These are phyloP conservation scores for rabbit (Oryctolagus cuniculus) DNA, from an alignment of 2,113 vertebrate genomes.

Conservation along the genomic window DNA sequence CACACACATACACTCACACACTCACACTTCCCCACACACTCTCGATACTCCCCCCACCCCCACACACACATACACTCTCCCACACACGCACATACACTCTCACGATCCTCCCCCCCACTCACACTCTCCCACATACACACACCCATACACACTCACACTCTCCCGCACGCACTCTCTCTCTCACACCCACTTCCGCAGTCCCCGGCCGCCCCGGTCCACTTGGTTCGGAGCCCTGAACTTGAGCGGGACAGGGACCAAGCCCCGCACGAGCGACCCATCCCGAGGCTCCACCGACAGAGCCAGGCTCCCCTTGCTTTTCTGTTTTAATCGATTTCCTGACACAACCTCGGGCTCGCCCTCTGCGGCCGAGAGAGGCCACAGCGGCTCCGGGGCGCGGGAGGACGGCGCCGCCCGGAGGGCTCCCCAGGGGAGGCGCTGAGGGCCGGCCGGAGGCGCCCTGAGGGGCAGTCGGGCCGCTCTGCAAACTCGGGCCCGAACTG, in stretches of 20 bases:
- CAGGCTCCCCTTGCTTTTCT: not conserved
- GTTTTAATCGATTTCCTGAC: constrained; percentile 49
- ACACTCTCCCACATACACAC: too few species aligned
- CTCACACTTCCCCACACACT: too few species aligned
- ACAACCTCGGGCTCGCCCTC: not conserved
- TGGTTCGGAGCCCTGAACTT: not conserved
- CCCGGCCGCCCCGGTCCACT: too few species aligned
- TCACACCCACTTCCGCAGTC: not conserved
- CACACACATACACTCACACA: not conserved
- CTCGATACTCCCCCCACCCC: too few species aligned
- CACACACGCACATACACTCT: too few species aligned
- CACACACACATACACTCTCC: too few species aligned
- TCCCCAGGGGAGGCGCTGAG: constrained; percentile 38
- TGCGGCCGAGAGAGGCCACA: constrained; percentile 33
- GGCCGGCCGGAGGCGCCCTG: too few species aligned
- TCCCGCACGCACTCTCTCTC: not conserved
- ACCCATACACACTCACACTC: too few species aligned
- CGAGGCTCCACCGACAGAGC: not conserved
- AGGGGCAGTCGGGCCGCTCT: not conserved
- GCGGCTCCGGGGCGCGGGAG: constrained; percentile 37
- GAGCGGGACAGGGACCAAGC: not conserved
- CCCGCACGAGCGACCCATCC: not conserved
- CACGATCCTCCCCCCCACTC: too few species aligned
- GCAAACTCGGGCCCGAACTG: not conserved
- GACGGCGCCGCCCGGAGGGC: constrained; percentile 50